Percentiles rank a stretch among this genome's conserved stretches.
Conservation (phyloP, 2,888 invertebrate genomes). For the Tipula lateralis region DNA sequence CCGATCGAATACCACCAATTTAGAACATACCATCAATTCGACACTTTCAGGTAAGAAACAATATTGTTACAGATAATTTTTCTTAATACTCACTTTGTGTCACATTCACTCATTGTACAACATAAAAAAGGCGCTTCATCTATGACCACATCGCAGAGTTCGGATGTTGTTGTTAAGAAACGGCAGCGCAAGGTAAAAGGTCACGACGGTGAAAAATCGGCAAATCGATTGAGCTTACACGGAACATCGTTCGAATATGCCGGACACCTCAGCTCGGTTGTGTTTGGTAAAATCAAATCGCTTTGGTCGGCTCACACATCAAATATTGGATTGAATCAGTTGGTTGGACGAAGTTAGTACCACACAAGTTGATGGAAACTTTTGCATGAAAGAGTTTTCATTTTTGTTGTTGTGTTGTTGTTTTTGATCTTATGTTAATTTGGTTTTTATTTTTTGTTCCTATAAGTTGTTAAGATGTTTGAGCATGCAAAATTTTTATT, state of each 20-base stretch:
- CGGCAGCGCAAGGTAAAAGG: slow-evolving; percentile 20
- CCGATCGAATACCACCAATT: slow-evolving; percentile 44
- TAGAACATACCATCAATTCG: slow-evolving; percentile 51
- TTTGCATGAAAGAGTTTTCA: slow-evolving; percentile 29
- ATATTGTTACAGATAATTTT: too few relatives aligned
- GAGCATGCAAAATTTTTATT: not conserved
- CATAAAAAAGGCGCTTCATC: slow-evolving; percentile 35
- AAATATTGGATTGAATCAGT: slow-evolving; percentile 73
- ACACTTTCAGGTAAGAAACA: slow-evolving; percentile 67
- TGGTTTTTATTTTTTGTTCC: not conserved
- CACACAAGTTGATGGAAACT: slow-evolving; percentile 24
- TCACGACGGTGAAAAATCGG: slow-evolving; percentile 35
- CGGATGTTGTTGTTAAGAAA: slow-evolving; percentile 34
- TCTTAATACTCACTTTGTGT: not conserved
- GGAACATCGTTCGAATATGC: slow-evolving; percentile 47
- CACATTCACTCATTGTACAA: not conserved
- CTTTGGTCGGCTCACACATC: slow-evolving; percentile 76
- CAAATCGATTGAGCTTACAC: slow-evolving; percentile 45
- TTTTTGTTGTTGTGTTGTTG: slow-evolving; percentile 29
- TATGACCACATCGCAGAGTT: slow-evolving; percentile 47
- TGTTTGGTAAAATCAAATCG: slow-evolving; percentile 83
- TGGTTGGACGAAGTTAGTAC: slow-evolving; percentile 60
- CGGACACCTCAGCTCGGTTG: slow-evolving; percentile 51
- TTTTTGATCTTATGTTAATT: not conserved
- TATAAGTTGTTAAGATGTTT: not conserved